phyloP scores from a whole-genome alignment of 2,113 vertebrate species.

The Dicaeum eximium region DNA sequence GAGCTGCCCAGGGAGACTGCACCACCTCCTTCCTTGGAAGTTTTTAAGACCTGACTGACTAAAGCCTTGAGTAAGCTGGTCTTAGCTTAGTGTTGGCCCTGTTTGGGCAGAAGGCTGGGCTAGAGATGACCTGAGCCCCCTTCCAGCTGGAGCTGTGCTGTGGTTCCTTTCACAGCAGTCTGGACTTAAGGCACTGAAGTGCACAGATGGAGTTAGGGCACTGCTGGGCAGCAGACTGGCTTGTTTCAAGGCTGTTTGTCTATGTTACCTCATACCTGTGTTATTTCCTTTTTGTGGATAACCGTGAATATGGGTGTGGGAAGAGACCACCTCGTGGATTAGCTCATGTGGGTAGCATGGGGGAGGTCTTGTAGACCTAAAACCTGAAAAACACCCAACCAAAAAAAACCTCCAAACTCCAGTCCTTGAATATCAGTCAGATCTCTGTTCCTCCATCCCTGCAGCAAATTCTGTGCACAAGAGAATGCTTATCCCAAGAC shows the following conservation, averaged over 20 bases:
- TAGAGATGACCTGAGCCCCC: neutral
- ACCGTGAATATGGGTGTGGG: neutral
- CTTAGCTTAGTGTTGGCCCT: neutral
- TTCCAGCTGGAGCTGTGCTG: neutral
- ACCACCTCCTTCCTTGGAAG: neutral
- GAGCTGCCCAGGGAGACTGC: neutral
- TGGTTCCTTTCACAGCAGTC: neutral
- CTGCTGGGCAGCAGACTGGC: neutral
- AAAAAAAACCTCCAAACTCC: rapidly evolving
- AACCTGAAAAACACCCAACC: neutral
- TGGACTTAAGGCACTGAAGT: neutral
- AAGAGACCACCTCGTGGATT: neutral
- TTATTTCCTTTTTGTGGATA: neutral
- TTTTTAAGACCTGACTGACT: neutral
- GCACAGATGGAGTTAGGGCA: neutral
- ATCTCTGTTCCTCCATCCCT: neutral
- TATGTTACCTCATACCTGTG: neutral
- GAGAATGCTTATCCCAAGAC: neutral
- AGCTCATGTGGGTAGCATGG: neutral
- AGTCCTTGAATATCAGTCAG: neutral
- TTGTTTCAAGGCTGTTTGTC: neutral
- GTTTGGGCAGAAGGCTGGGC: neutral
- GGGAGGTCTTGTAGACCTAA: neutral
- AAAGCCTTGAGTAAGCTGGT: neutral
- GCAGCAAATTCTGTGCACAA: neutral